Conservation (phyloP, 1,140 invertebrate genomes). For the Tetramorium alpestre region DNA sequence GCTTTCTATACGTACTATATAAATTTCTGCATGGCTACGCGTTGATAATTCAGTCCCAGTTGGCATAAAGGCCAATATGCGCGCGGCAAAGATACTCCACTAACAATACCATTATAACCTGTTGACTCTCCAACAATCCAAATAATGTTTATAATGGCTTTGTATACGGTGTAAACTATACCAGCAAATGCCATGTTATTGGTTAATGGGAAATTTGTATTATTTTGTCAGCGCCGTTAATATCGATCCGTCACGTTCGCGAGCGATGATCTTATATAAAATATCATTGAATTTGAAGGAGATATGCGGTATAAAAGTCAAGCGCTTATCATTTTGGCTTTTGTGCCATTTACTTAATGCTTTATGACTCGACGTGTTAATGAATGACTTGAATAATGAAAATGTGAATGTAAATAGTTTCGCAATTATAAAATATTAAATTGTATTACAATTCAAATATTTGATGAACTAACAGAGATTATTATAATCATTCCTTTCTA, state of each 20-base stretch:
- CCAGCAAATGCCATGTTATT: conserved; percentile 27
- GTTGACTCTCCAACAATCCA: conserved; percentile 56
- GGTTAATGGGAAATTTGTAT: conserved; percentile 51
- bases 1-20: conserved; percentile 12
- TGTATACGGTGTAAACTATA: conserved; percentile 37
- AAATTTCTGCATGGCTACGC: conserved; percentile 52
- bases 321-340: not conserved
- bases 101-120: conserved; percentile 57
- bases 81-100: conserved; percentile 41
- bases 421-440: not conserved
- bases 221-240: conserved; percentile 23
- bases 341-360: not conserved
- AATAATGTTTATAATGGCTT: conserved; percentile 60
- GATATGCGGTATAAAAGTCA: not conserved
- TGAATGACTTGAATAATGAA: not conserved
- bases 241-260: conserved; percentile 1
- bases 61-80: conserved; percentile 41
- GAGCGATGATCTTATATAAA: conserved; percentile 28
- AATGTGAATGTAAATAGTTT: not conserved
- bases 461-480: not conserved
- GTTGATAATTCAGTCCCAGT: conserved; percentile 53
- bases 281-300: conserved; percentile 3
- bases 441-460: not conserved
- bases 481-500: not conserved
- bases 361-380: not conserved